Evolutionary conservation across 2,797 vertebrate genomes (phyloP), one percentile per base, ranked within the genome.

Genomic region (Notamacropus eugenii): DNA sequence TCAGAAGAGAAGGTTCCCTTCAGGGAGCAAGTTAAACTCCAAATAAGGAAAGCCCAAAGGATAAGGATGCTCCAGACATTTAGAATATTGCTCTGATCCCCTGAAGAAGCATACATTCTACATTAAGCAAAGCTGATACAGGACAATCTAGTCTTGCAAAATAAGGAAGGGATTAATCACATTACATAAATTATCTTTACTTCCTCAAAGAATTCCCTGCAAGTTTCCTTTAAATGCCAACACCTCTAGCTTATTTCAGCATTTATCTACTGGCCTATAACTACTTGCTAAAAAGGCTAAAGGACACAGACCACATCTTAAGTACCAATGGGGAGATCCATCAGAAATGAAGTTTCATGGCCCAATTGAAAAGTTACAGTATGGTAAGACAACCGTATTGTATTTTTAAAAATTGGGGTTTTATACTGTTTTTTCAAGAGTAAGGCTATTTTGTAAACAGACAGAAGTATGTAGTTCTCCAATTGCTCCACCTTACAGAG

Each of bases 261-360:
- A 50, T 16, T 74, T 57, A 91, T 94, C 92, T 58, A 94, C 28
- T 11, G 57, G 5, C 27, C 52, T 16, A 27, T 24, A 87, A 46
- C 54, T 92, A 50, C 55, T 96, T 97, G 94, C 62, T 62, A 93
- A 16, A 96, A 91, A 90, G 94, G 92, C n/a, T 13, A 9, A 94
- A 57, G 16, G 95, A 31, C 62, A 74, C 19, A 74, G 1, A 46
- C 24, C 40, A 46, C 46, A n/a, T 87, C 40, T 87, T 87, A 46
- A 3, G 40, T 87, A 87, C 40, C 19, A 93, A 24, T 91, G 54
- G 92, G 40, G 92, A 95, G 94, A 90, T 92, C 93, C 94, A 87
- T 92, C 56, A 92, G 54, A 93, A 94, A 67, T 93, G 58, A 93
- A 92, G 94, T 4, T 5, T 92, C 95, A 95, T 55, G 87, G 93